Base-by-base conservation (phyloP, 92 coral and sea anemone genomes). In the Heliopora coerulea region DNA sequence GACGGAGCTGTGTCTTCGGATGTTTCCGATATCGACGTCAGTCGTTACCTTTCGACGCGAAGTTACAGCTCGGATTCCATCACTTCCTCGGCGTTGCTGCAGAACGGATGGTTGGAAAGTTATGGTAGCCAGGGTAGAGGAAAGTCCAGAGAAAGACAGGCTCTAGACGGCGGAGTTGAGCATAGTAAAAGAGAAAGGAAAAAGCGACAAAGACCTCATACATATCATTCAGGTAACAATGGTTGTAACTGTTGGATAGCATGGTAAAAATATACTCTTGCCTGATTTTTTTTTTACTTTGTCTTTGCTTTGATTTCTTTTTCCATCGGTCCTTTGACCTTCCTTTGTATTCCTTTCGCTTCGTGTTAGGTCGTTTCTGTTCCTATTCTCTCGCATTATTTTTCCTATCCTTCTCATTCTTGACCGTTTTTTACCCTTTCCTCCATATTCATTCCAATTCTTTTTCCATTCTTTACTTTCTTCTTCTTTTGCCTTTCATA, bases 181-280 rank as follows among this genome's bases (percentile, higher is more conserved):
- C 23, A 23, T 28, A 29, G 61, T 56, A 56, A 56, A 28, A 13
- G 2, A 18, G 31, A 24, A 56, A 62, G 15, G n/a, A 73, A 46
- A 21, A 34, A 82, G 19, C 64, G 89, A 27, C 19, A 48, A 23
- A 70, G 88, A 72, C 84, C 91, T 12, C 88, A 86, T 67, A 86
- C 90, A 3, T 78, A 68, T 86, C 82, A 79, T 57, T 80, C 83
- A 76, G 96, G 96, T 89, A 83, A 21, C 7, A 31, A 24, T 54
- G 29, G 20, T 27, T 68, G 5, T 52, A n/a, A n/a, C n/a, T n/a
- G n/a, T n/a, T n/a, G n/a, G n/a, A n/a, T n/a, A n/a, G n/a, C n/a
- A n/a, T n/a, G n/a, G n/a, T n/a, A n/a, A n/a, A n/a, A n/a, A n/a
- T n/a, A n/a, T n/a, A n/a, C n/a, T n/a, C n/a, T n/a, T n/a, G n/a